A percentile compares a stretch with the other conserved stretches of the same genome.
Conservation (phyloP, 2,888 invertebrate genomes). For the Eumerus sabulonum region DNA sequence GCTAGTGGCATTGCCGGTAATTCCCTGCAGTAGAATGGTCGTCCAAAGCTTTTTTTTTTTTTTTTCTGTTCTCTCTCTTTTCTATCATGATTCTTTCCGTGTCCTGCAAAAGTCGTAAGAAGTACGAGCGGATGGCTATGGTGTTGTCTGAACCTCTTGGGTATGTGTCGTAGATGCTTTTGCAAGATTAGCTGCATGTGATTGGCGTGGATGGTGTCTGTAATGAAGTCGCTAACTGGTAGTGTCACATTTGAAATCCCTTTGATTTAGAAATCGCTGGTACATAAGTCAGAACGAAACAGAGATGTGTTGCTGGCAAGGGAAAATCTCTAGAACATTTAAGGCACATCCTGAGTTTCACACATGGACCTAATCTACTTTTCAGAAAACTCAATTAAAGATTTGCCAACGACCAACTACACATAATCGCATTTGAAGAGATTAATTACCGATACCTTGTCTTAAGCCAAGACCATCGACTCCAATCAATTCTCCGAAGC, state of each 20-base stretch:
- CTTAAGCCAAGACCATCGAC: slow-evolving; percentile 37
- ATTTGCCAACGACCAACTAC: slow-evolving; percentile 40
- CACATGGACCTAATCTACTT: too few species aligned
- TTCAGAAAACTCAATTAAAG: slow-evolving; percentile 60
- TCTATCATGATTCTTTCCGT: background rate
- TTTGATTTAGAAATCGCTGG: too few species aligned
- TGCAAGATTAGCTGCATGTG: background rate
- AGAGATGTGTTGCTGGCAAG: too few species aligned
- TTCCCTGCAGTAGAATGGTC: slow-evolving; percentile 31
- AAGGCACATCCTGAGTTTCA: too few species aligned
- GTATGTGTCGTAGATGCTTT: background rate
- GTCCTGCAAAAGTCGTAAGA: slow-evolving; percentile 28
- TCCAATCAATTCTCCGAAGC: background rate
- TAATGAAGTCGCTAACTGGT: slow-evolving; percentile 18
- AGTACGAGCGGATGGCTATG: background rate
- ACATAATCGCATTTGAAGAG: slow-evolving; percentile 61
- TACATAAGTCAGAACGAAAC: too few species aligned
- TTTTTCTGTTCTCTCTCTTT: slow-evolving; percentile 16
- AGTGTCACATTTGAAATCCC: slow-evolving; percentile 31
- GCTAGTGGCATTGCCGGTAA: slow-evolving; percentile 30
- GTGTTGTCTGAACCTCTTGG: background rate
- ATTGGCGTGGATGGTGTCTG: background rate
- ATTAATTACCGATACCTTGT: slow-evolving; percentile 50
- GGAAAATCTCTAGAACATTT: too few species aligned
- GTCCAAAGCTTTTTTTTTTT: slow-evolving; percentile 39